phyloP scores from a whole-genome alignment of 2,888 invertebrate genomes.

The Monochamus alternatus region DNA sequence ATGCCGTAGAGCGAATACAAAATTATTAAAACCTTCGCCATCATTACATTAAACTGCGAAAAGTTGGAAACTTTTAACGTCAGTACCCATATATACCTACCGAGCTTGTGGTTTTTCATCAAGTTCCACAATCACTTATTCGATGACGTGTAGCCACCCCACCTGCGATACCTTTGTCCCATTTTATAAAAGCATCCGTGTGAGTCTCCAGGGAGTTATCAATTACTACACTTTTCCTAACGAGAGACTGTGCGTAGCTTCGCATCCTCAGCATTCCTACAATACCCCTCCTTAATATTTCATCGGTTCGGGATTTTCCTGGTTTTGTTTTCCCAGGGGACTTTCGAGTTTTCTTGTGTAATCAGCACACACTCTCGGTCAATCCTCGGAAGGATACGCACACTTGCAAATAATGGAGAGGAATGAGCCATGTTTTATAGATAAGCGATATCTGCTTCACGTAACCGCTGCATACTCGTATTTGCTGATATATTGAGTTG shows the following conservation, averaged over 20 bases:
- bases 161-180: slow-evolving; percentile 7
- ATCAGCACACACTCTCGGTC: slow-evolving; percentile 14
- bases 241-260: slow-evolving; percentile 20
- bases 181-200: slow-evolving; percentile 36
- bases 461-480: neutral
- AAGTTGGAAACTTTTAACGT: too few relatives aligned
- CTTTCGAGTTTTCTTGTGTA: slow-evolving; percentile 17
- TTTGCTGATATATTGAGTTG: neutral
- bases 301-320: slow-evolving; percentile 1
- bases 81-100: too few relatives aligned
- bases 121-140: neutral
- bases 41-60: too few relatives aligned
- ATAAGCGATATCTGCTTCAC: neutral
- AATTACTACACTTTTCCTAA: slow-evolving; percentile 45
- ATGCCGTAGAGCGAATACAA: too few relatives aligned
- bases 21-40: too few relatives aligned
- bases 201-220: slow-evolving; percentile 44
- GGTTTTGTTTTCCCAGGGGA: slow-evolving; percentile 13
- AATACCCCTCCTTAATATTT: slow-evolving; percentile 16
- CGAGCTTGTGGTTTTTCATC: neutral
- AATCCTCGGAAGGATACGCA: slow-evolving; percentile 17
- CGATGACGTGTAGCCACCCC: neutral
- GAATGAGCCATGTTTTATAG: neutral
- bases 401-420: slow-evolving; percentile 12
- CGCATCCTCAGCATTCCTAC: slow-evolving; percentile 18